Evolutionary conservation across 2,888 invertebrate species (phyloP), one percentile per base, ranked within the genome.

Genomic region (Lymantria monacha): DNA sequence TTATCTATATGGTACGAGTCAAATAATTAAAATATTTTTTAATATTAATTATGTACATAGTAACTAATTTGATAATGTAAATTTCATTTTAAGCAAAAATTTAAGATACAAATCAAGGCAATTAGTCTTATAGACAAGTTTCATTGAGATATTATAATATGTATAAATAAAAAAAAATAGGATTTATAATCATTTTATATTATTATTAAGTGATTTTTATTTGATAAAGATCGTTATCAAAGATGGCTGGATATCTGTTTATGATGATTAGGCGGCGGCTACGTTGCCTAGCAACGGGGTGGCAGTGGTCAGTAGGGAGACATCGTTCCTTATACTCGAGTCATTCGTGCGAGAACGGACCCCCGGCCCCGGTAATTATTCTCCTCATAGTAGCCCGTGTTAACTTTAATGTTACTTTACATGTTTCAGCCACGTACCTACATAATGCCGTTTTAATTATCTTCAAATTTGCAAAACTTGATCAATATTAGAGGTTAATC

Each of bases 251-350:
- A 75, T 79, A 85, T 90, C 83, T 86, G 84, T 86, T 91, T 91
- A 91, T 91, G 89, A 91, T 87, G 89, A 90, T 87, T 79, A 88
- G 88, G 85, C 76, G 81, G 83, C 74, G 81, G 70, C 75, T 66
- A 72, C 77, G 91, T 91, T 81, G 90, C 91, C 75, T 69, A 71
- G 91, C 88, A 82, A 90, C 91, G 79, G 84, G 85, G 81, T 74
- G 84, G 82, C 74, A 83, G 86, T 78, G 87, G 89, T 88, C 88
- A 88, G 73, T 66, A 69, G 61, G 71, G 70, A 70, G 73, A 74
- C 72, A 55, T 69, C 83, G 85, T 83, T 83, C 81, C 87, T 88
- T 87, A 89, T 86, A 86, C 87, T 87, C 76, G 76, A 67, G 70
- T 70, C 76, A 74, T 72, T 75, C 81, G 78, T 69, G 75, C 78